Conservation (phyloP, 2,888 invertebrate genomes). For the Erebia palarica region DNA sequence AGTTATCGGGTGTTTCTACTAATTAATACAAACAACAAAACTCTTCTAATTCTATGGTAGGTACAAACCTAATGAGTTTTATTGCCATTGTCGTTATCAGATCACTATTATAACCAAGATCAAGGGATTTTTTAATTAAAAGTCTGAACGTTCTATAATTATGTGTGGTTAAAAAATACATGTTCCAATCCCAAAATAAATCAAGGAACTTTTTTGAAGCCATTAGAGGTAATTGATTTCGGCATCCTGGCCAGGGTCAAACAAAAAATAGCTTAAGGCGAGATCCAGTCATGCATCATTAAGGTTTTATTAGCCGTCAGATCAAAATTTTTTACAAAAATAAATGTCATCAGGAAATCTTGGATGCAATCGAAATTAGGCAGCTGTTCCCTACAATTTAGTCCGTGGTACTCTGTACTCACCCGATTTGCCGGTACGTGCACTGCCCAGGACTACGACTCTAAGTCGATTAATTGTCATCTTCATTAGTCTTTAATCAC, state of each 20-base stretch:
- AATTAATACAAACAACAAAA: too few species aligned
- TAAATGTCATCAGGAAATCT: slow-evolving; percentile 43
- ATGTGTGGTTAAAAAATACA: slow-evolving; percentile 41
- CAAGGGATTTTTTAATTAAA: slow-evolving; percentile 57
- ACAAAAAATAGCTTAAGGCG: slow-evolving; percentile 48
- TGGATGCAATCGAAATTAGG: slow-evolving; percentile 48
- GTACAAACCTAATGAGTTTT: background rate
- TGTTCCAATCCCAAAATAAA: slow-evolving; percentile 61
- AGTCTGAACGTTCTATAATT: slow-evolving; percentile 52
- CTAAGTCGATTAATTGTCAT: slow-evolving; percentile 90
- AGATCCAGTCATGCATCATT: slow-evolving; percentile 51
- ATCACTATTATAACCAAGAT: slow-evolving; percentile 17
- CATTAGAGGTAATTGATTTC: slow-evolving; percentile 74
- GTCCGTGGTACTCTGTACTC: slow-evolving; percentile 77
- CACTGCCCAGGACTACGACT: slow-evolving; percentile 89
- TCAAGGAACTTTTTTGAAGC: slow-evolving; percentile 57
- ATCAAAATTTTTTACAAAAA: slow-evolving; percentile 43
- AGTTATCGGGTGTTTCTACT: too few species aligned
- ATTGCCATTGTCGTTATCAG: background rate
- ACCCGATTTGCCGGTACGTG: slow-evolving; percentile 90
- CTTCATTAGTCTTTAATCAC: slow-evolving; percentile 79
- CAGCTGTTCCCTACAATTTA: slow-evolving; percentile 43
- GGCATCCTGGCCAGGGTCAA: slow-evolving; percentile 49
- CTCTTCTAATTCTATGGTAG: background rate
- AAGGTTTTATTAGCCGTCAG: slow-evolving; percentile 49